Percentiles rank a stretch among this genome's conserved stretches.
phyloP scores from a whole-genome alignment of 2,888 invertebrate genomes.

The Caenorhabditis parvicauda region DNA sequence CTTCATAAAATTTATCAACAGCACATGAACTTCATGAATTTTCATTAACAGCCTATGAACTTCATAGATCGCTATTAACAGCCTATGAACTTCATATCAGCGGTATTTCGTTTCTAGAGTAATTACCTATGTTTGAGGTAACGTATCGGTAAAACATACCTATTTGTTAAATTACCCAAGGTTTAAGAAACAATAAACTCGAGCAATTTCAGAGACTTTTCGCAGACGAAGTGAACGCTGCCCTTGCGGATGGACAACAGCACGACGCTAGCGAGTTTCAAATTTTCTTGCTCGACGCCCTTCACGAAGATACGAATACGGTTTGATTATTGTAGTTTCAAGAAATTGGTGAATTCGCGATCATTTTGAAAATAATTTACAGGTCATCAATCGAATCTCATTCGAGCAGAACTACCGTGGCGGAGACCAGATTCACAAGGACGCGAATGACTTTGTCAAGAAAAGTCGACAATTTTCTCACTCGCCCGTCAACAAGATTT shows the following conservation, averaged over 20 bases:
- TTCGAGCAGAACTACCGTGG: slow-evolving; percentile 57
- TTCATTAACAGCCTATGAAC: no score
- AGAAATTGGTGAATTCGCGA: background rate
- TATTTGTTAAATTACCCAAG: no score
- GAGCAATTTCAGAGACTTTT: slow-evolving; percentile 43
- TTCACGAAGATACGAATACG: slow-evolving; percentile 63
- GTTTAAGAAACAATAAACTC: no score
- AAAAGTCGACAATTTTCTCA: slow-evolving; percentile 34
- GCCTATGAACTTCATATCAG: no score
- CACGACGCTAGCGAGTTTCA: slow-evolving; percentile 70
- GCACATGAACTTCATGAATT: no score
- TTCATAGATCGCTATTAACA: no score
- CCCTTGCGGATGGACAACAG: slow-evolving; percentile 62
- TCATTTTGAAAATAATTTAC: slow-evolving; percentile 9
- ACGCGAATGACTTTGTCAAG: slow-evolving; percentile 39
- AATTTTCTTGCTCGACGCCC: slow-evolving; percentile 65
- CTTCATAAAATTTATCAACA: no score
- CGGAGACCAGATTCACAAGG: slow-evolving; percentile 27
- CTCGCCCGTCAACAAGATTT: slow-evolving; percentile 50
- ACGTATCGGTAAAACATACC: no score
- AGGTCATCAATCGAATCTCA: slow-evolving; percentile 28
- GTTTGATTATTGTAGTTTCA: slow-evolving; percentile 18
- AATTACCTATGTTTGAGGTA: no score
- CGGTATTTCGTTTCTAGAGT: no score
- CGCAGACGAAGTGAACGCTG: slow-evolving; percentile 27